phyloP scores from a whole-genome alignment of 2,797 vertebrate species.

The Potorous gilbertii region DNA sequence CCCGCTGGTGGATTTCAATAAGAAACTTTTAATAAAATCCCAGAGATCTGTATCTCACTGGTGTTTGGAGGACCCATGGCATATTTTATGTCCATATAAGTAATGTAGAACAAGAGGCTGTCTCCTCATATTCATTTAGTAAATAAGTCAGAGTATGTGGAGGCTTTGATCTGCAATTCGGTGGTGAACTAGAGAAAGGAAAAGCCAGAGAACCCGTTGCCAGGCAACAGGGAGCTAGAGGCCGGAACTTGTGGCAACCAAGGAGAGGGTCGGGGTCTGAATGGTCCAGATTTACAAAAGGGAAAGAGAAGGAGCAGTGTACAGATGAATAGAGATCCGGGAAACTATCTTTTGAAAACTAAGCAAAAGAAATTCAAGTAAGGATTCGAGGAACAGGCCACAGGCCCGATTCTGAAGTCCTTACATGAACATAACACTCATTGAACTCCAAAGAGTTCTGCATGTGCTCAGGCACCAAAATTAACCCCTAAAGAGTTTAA shows the following conservation, averaged over 20 bases:
- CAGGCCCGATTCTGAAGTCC: slow-evolving; percentile 43
- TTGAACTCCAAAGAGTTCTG: slow-evolving; percentile 29
- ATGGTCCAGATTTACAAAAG: slow-evolving; percentile 79
- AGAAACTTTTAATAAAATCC: slow-evolving; percentile 53
- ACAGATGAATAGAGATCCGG: slow-evolving; percentile 70
- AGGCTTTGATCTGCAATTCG: slow-evolving; percentile 82
- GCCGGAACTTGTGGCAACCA: slow-evolving; percentile 76
- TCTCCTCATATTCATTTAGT: slow-evolving; percentile 79
- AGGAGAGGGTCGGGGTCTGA: slow-evolving; percentile 62
- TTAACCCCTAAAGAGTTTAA: slow-evolving; percentile 35
- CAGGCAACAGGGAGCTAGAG: slow-evolving; percentile 80
- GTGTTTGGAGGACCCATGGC: slow-evolving; percentile 49
- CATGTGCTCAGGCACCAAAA: slow-evolving; percentile 12
- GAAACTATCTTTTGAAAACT: slow-evolving; percentile 72
- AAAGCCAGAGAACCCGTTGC: slow-evolving; percentile 82
- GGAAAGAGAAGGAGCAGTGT: slow-evolving; percentile 61
- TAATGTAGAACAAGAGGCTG: slow-evolving; percentile 63
- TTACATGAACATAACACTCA: slow-evolving; percentile 9
- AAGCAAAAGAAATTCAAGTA: slow-evolving; percentile 62
- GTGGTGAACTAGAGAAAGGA: slow-evolving; percentile 75
- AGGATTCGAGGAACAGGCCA: slow-evolving; percentile 61
- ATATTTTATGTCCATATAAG: slow-evolving; percentile 55
- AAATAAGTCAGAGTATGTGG: slow-evolving; percentile 80
- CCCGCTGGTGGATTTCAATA: slow-evolving; percentile 50
- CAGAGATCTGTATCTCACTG: slow-evolving; percentile 19